phyloP scores from a whole-genome alignment of 2,113 vertebrate species.

The Nansenia antarctica region DNA sequence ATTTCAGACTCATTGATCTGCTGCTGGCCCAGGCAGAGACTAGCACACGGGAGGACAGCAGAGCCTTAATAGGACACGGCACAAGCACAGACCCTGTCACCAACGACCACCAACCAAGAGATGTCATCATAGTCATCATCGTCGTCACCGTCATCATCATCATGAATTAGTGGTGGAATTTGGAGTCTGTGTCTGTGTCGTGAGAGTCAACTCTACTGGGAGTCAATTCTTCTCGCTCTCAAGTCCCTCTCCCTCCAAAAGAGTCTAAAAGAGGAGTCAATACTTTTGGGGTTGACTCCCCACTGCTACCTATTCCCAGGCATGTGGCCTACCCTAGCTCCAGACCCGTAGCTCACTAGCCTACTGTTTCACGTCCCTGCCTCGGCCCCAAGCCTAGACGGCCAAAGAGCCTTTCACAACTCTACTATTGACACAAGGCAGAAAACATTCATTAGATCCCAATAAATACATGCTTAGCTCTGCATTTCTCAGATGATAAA shows the following conservation, averaged over 20 bases:
- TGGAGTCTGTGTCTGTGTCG: too few relatives aligned
- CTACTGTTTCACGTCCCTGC: too few relatives aligned
- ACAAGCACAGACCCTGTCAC: neutral
- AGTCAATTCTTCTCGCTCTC: neutral
- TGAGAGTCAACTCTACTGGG: too few relatives aligned
- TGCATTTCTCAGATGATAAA: slow-evolving; percentile 60
- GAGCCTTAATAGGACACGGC: slow-evolving; percentile 6
- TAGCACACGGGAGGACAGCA: slow-evolving; percentile 6
- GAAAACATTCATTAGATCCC: slow-evolving; percentile 37
- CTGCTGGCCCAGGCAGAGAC: slow-evolving; percentile 33
- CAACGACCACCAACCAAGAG: neutral
- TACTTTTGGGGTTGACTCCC: too few relatives aligned
- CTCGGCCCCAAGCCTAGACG: neutral
- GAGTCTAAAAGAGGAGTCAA: too few relatives aligned
- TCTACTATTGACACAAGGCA: slow-evolving; percentile 4
- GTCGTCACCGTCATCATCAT: neutral
- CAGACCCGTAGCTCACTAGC: neutral
- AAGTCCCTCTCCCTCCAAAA: too few relatives aligned
- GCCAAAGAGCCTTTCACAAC: slow-evolving; percentile 1
- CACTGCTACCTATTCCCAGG: too few relatives aligned
- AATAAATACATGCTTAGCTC: slow-evolving; percentile 48
- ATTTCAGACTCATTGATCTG: slow-evolving; percentile 75
- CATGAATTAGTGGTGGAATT: too few relatives aligned
- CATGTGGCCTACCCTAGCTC: neutral
- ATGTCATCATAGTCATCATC: neutral